Evolutionary conservation across 1,140 invertebrate species (phyloP), one percentile per base, ranked within the genome.

Genomic region (Vanessa tameamea): DNA sequence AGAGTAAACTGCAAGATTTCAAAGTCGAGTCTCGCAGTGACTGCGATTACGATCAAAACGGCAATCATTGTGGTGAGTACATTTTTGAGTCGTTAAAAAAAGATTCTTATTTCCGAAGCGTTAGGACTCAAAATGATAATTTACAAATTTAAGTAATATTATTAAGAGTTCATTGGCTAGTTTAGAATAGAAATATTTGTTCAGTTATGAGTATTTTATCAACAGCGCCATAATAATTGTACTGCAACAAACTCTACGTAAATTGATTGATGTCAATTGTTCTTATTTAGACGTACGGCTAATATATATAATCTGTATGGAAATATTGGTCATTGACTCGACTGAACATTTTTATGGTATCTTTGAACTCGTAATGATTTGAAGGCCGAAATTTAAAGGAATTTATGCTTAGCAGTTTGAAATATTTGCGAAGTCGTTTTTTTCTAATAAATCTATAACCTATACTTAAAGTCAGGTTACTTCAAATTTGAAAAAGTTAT

Each of bases 1-100:
- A 93, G 81, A 90, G 87, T 63, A 93, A 93, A 84, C 77, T 87
- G 66, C 85, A 92, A 66, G 89, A 92, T 67, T 67, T 89, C 48
- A 88, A 91, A 79, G 80, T 88, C 57, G 88, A 91, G 50, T 63
- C 82, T 20, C 77, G 86, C 9, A 84, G 73, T 64, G 90, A 92
- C 23, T 88, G 86, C 48, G 87, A 91, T 31, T 91, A 92, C 73
- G 87, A 91, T 23, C 81, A 84, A 53, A 85, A 78, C 63, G 72
- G 78, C 72, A 89, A 83, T 64, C 64, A 88, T 69, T 89, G 86
- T 74, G 89, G 89, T 92, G 73, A 87, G 90, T 86, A 66, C 16
- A n/a, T 20, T 76, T n/a, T n/a, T 8, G n/a, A 53, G 15, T 65
- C 47, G 47, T 64, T 61, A 12, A 2, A 51, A 43, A 64, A 31